Evolutionary conservation across 2,797 vertebrate genomes (phyloP).

Genomic region (Ctenopoma multispine): DNA sequence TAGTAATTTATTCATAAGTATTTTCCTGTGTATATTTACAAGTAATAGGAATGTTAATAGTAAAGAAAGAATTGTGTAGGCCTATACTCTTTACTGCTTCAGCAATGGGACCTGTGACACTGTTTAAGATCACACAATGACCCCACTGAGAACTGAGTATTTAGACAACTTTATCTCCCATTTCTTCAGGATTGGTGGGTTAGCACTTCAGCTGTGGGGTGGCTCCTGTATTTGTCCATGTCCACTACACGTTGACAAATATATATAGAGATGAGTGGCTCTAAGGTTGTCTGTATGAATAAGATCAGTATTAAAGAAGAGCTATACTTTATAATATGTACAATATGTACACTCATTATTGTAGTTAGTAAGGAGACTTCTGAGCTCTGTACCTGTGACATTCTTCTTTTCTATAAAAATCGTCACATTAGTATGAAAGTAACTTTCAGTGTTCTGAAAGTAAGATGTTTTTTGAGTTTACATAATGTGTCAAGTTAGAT

Average conservation of each 20-base stretch:
- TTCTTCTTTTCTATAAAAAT: no score
- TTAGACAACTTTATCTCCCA: no score
- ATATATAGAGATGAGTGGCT: neutral
- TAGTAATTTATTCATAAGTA: neutral
- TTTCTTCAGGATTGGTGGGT: no score
- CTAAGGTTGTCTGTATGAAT: conserved; percentile 1
- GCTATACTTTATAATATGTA: neutral
- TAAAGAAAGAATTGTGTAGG: neutral
- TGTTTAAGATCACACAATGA: no score
- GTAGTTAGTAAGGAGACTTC: neutral
- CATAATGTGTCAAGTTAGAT: neutral
- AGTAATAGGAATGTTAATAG: neutral
- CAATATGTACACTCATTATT: neutral
- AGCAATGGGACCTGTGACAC: no score
- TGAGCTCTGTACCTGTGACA: neutral
- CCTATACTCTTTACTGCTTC: no score
- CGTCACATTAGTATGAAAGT: neutral
- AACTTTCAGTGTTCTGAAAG: neutral
- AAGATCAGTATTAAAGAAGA: conserved; percentile 8
- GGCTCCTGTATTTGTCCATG: conserved; percentile 1
- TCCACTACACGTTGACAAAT: conserved; percentile 21
- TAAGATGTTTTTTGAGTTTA: neutral
- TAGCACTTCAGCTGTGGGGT: neutral
- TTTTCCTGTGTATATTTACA: neutral
- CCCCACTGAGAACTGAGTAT: no score